A percentile compares a stretch with the other conserved stretches of the same genome.
phyloP scores from a whole-genome alignment of 2,888 invertebrate species.

The Copidosoma aretas region DNA sequence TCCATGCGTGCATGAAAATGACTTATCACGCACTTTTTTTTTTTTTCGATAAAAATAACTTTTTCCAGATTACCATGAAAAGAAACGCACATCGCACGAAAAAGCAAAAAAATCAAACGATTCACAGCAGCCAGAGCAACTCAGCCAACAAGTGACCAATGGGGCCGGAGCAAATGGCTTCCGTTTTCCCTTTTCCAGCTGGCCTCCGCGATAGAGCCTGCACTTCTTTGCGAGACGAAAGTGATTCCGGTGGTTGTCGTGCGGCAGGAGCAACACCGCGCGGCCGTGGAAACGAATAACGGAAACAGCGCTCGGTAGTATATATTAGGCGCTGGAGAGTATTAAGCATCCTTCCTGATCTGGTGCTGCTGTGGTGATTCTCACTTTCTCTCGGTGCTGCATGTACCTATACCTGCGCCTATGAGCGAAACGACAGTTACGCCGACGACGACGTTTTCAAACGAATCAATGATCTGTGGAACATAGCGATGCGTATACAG shows the following conservation, averaged over 20 bases:
- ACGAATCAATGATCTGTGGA: slow-evolving; percentile 24
- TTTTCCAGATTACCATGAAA: too few relatives aligned
- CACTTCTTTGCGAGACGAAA: slow-evolving; percentile 32
- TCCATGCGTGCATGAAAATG: too few relatives aligned
- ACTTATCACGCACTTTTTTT: too few relatives aligned
- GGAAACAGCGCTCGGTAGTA: slow-evolving; percentile 43
- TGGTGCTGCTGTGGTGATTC: slow-evolving; percentile 18
- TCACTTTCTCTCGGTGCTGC: not conserved
- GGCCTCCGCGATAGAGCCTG: not conserved
- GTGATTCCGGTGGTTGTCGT: slow-evolving; percentile 40
- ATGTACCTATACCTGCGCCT: too few relatives aligned
- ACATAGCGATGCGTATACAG: not conserved
- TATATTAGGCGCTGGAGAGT: too few relatives aligned
- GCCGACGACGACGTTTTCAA: not conserved
- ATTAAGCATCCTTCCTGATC: too few relatives aligned
- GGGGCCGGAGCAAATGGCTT: slow-evolving; percentile 12
- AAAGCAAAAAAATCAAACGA: too few relatives aligned
- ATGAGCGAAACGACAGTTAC: not conserved
- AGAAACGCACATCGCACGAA: too few relatives aligned
- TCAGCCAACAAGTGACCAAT: too few relatives aligned
- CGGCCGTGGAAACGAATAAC: slow-evolving; percentile 38
- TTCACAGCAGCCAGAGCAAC: too few relatives aligned
- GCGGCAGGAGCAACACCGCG: slow-evolving; percentile 36
- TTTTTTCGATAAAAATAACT: too few relatives aligned
- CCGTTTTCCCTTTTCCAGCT: slow-evolving; percentile 37